A percentile compares a stretch with the other conserved stretches of the same genome.
Conservation (phyloP, 2,888 invertebrate genomes). For the Congeria kusceri region DNA sequence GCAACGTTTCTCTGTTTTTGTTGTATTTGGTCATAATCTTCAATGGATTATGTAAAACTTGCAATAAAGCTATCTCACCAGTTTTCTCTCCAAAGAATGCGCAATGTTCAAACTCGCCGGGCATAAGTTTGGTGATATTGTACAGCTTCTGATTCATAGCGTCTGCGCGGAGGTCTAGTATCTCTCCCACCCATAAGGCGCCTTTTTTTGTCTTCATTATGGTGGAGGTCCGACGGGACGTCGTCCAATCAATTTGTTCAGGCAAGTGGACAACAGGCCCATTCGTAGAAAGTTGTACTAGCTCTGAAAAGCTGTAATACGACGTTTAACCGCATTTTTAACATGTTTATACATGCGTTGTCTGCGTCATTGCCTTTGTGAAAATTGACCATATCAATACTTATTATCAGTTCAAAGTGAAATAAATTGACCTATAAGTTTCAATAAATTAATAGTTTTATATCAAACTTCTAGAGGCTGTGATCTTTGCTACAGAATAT, state of each 20-base stretch:
- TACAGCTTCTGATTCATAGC: slow-evolving; percentile 54
- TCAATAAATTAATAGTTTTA: too few relatives aligned
- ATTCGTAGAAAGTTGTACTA: slow-evolving; percentile 79
- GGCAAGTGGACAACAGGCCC: slow-evolving; percentile 72
- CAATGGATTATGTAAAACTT: too few relatives aligned
- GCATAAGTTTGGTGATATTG: slow-evolving; percentile 62
- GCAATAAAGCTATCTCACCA: slow-evolving; percentile 27
- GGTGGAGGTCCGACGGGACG: slow-evolving; percentile 66
- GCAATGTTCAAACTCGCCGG: slow-evolving; percentile 59
- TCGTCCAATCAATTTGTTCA: slow-evolving; percentile 70
- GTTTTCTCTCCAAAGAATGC: slow-evolving; percentile 62
- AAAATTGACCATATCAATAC: too few relatives aligned
- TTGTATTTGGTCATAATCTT: too few relatives aligned
- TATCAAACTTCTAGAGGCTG: too few relatives aligned
- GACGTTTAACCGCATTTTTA: too few relatives aligned
- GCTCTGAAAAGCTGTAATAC: slow-evolving; percentile 74
- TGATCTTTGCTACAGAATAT: too few relatives aligned
- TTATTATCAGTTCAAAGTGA: too few relatives aligned
- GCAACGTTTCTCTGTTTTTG: too few relatives aligned
- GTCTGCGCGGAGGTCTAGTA: slow-evolving; percentile 57
- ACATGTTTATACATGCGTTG: too few relatives aligned
- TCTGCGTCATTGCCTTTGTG: too few relatives aligned
- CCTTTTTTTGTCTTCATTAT: slow-evolving; percentile 68
- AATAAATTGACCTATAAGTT: too few relatives aligned
- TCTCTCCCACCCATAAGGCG: slow-evolving; percentile 60